Conservation (phyloP, 1,140 invertebrate species). For the Drosophila suzukii region DNA sequence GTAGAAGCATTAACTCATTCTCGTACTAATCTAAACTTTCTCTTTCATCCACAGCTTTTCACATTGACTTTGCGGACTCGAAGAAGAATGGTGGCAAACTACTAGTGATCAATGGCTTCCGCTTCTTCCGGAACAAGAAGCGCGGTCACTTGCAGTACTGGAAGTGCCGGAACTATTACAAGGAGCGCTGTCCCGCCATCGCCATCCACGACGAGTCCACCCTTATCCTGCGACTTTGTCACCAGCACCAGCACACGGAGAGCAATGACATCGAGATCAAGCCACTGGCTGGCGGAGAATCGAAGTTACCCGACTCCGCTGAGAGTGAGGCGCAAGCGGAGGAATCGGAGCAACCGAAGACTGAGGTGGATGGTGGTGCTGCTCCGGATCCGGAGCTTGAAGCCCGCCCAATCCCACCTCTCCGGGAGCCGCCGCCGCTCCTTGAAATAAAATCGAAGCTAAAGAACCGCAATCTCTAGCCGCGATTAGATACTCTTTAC, state of each 20-base stretch:
- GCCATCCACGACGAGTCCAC: slow-evolving; percentile 81
- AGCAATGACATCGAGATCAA: slow-evolving; percentile 82
- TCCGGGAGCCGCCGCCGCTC: slow-evolving; percentile 41
- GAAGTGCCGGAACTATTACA: slow-evolving; percentile 84
- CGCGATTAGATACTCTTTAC: slow-evolving; percentile 12
- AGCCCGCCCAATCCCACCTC: neutral
- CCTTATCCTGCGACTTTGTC: slow-evolving; percentile 72
- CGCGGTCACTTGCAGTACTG: slow-evolving; percentile 81
- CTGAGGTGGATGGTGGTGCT: neutral
- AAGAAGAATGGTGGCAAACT: slow-evolving; percentile 84
- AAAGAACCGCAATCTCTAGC: slow-evolving; percentile 39
- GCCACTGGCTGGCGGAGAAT: slow-evolving; percentile 48
- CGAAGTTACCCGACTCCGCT: neutral
- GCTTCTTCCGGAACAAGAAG: slow-evolving; percentile 83
- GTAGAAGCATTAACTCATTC: neutral
- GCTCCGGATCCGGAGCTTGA: neutral
- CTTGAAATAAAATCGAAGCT: slow-evolving; percentile 48
- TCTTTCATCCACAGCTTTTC: slow-evolving; percentile 64
- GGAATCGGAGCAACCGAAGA: slow-evolving; percentile 6
- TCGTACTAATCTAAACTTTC: slow-evolving; percentile 37
- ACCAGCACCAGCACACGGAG: slow-evolving; percentile 77
- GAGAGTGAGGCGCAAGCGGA: slow-evolving; percentile 25
- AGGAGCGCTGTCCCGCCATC: slow-evolving; percentile 82
- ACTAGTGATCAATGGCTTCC: slow-evolving; percentile 83
- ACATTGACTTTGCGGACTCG: slow-evolving; percentile 81